Base-by-base conservation (phyloP, 2,888 invertebrate genomes). In the Chironomus riparius region DNA sequence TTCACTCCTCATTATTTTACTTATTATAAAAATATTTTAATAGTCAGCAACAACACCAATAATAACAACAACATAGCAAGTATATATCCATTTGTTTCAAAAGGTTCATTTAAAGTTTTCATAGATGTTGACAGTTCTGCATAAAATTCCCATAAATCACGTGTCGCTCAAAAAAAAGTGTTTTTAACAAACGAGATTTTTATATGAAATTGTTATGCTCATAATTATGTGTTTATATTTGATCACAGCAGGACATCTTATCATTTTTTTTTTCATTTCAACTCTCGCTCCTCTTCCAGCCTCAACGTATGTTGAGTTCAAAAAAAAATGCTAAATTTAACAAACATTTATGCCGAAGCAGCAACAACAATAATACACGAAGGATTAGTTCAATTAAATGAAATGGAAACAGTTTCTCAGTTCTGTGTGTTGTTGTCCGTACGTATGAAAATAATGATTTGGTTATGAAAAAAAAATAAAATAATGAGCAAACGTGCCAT, bases 151-250 rank as follows among this genome's bases (percentile, higher is more conserved):
- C 71, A 71, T 71, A 71, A 71, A 71, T 71, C 71, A 71, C 71
- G 71, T 56, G 71, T 71, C 71, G 21, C 50, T 47, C 24, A 71
- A 70, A 21, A 70, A 18, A 47, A 47, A 15, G 38, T 38, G 38
- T 38, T 38, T 38, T 38, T n/a, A 70, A 47, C 21, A 70, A n/a
- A 48, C 18, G 18, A 56, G 18, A 56, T 22, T 65, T 65, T n/a
- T 50, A 56, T 47, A 71, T 71, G 70, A 70, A 47, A 21, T 21
- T 70, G 70, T 70, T 70, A 21, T 68, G 68, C 18, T 47, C 68
- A 68, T 68, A 71, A 71, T 71, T 71, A 71, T 71, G 71, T 71
- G 71, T 71, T 71, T 71, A 71, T 71, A 71, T 71, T 71, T 24
- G 47, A 47, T 71, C 71, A 28, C 71, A 71, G 71, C 71, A 71